Percentiles rank a stretch among this genome's conserved stretches.
phyloP scores from a whole-genome alignment of 2,888 invertebrate species.

The Scaptodrosophila latifasciaeformis region DNA sequence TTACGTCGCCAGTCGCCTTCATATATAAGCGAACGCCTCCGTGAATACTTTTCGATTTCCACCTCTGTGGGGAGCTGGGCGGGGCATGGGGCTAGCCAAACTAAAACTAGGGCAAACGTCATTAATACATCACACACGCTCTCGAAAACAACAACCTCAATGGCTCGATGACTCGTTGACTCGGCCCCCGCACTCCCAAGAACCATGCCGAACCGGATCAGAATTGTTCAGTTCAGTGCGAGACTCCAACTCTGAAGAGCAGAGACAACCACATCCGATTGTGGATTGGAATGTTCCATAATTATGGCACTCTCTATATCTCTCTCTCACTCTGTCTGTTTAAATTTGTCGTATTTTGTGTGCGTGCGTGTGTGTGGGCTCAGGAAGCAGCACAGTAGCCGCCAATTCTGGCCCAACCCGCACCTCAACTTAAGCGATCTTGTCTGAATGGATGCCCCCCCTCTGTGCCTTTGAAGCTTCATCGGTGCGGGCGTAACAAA shows the following conservation, averaged over 20 bases:
- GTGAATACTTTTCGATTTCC: no score
- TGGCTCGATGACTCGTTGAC: slow-evolving; percentile 15
- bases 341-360: slow-evolving; percentile 3
- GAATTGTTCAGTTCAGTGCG: no score
- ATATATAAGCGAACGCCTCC: no score
- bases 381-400: slow-evolving; percentile 41
- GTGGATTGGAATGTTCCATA: slow-evolving; percentile 58
- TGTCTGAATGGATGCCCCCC: slow-evolving; percentile 30
- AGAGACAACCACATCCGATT: slow-evolving; percentile 52
- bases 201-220: slow-evolving; percentile 40
- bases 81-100: slow-evolving; percentile 8
- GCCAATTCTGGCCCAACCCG: slow-evolving; percentile 5
- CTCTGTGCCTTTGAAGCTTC: slow-evolving; percentile 11
- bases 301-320: slow-evolving; percentile 43
- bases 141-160: slow-evolving; percentile 40
- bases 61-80: not conserved
- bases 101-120: slow-evolving; percentile 63
- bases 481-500: not conserved
- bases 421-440: slow-evolving; percentile 22
- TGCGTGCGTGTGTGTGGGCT: slow-evolving; percentile 43
- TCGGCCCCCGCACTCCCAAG: not conserved
- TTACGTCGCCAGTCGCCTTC: not conserved
- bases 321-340: not conserved
- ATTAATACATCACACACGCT: slow-evolving; percentile 61
- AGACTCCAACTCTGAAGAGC: slow-evolving; percentile 33